These are phyloP conservation scores for Bimastos eiseni DNA, from an alignment of 2,888 invertebrate genomes.

Conservation along the genomic window DNA sequence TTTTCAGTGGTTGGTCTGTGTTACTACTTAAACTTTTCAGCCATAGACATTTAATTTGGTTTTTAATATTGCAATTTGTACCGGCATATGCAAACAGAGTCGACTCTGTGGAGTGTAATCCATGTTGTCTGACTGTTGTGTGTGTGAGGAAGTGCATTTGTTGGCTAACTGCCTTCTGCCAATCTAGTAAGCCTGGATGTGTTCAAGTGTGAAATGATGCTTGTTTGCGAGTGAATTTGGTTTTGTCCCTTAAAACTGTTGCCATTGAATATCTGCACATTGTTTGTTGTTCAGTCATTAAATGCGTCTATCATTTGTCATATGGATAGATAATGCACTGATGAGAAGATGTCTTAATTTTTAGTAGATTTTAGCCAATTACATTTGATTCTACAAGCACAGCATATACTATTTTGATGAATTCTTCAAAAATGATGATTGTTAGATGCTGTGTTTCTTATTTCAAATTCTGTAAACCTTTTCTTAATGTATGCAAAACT, in stretches of 20 bases:
- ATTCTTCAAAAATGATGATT: background rate
- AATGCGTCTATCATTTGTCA: background rate
- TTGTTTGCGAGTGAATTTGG: background rate
- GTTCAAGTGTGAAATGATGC: background rate
- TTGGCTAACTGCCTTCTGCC: background rate
- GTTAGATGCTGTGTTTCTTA: background rate
- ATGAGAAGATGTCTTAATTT: background rate
- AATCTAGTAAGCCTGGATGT: slow-evolving; percentile 13
- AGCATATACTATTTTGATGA: background rate
- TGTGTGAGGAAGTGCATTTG: background rate
- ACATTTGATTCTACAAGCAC: background rate
- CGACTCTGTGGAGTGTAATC: background rate
- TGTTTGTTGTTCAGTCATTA: background rate
- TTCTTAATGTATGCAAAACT: background rate
- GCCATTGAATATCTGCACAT: background rate
- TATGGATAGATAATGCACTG: background rate
- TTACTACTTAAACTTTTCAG: background rate
- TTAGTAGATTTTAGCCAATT: background rate
- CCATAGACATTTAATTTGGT: background rate
- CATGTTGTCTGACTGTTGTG: background rate
- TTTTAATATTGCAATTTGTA: background rate
- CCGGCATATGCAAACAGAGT: background rate
- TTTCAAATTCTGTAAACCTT: background rate
- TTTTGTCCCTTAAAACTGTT: background rate
- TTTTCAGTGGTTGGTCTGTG: background rate